A percentile compares a stretch with the other conserved stretches of the same genome.
These are phyloP conservation scores for Laodelphax striatellus DNA, from an alignment of 1,140 invertebrate species.

Conservation along the genomic window DNA sequence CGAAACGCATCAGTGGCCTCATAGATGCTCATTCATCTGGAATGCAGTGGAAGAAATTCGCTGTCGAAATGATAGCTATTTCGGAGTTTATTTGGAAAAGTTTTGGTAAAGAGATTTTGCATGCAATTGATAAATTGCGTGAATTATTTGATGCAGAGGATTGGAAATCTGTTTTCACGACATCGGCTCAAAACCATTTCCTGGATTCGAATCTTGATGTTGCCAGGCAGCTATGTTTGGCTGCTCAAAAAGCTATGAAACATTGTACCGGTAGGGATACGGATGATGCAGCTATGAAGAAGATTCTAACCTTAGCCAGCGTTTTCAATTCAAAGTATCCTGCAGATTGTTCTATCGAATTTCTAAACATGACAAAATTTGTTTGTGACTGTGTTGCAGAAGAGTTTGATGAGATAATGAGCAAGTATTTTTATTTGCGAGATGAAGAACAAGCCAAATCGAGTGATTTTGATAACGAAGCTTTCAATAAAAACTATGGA, in stretches of 20 bases:
- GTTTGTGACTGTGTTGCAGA: constrained; percentile 6
- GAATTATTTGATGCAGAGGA: constrained; percentile 1
- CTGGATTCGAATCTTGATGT: constrained; percentile 2
- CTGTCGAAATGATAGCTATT: neutral
- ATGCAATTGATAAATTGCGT: constrained; percentile 2
- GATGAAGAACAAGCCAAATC: neutral
- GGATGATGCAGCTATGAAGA: neutral
- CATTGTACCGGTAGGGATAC: neutral
- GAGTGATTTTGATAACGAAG: neutral
- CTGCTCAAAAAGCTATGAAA: neutral
- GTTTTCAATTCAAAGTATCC: constrained; percentile 1
- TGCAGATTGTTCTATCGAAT: neutral
- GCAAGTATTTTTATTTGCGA: constrained; percentile 2
- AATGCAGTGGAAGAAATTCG: constrained; percentile 6
- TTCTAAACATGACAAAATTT: constrained; percentile 6
- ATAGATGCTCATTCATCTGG: neutral
- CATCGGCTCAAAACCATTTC: neutral
- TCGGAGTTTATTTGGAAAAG: constrained; percentile 8
- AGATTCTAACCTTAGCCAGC: neutral
- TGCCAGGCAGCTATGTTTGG: constrained; percentile 3
- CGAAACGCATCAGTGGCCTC: neutral
- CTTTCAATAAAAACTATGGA: constrained; percentile 7
- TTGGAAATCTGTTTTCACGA: neutral
- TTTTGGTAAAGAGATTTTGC: constrained; percentile 5
- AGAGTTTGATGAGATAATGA: constrained; percentile 5